Evolutionary conservation across 1,140 invertebrate genomes (phyloP), one percentile per base, ranked within the genome.

Genomic region (Alviniconcha marisindica): DNA sequence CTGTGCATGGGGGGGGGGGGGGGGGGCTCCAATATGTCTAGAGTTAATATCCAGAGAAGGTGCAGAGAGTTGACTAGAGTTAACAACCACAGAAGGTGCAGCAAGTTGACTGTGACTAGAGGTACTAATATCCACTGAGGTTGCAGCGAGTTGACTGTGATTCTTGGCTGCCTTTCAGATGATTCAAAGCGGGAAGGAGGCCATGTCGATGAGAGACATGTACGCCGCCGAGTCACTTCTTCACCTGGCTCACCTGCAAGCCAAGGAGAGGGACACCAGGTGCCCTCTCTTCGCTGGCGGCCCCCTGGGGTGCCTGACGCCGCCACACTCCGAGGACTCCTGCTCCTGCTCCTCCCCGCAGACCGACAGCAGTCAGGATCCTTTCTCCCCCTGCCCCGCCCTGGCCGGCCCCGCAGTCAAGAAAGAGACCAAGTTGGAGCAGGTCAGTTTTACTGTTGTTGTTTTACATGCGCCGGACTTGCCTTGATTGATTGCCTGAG

Each of bases 281-380:
- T 36, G 7, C 69, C 51, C n/a, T 40, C 31, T 60, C 31, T 71
- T 71, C 73, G 5, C 24, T 42, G 60, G 51, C 15, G 44, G 54
- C 0, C 60, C 28, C 24, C 56, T 36, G 40, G 78, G 78, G 10
- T 66, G 78, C 40, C 78, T 48, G n/a, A 80, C 78, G 5, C 78
- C 78, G 2, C 78, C 78, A 24, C 56, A 63, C 40, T 80, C 78
- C 14, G 78, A 80, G 54, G 78, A 80, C 44, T 76, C 44, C 21
- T 44, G 78, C 36, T 80, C 56, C 18, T 44, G 36, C 38, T 28
- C 56, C 40, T 80, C 38, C 60, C 56, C 78, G 0, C 48, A 38
- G 12, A 78, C 54, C 5, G 78, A 80, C 21, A 24, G 14, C 36
- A 33, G 33, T 38, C 78, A 40, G 24, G 78, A 80, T 28, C 38